Evolutionary conservation across 2,797 vertebrate genomes (phyloP).

Genomic region (Choloepus didactylus): DNA sequence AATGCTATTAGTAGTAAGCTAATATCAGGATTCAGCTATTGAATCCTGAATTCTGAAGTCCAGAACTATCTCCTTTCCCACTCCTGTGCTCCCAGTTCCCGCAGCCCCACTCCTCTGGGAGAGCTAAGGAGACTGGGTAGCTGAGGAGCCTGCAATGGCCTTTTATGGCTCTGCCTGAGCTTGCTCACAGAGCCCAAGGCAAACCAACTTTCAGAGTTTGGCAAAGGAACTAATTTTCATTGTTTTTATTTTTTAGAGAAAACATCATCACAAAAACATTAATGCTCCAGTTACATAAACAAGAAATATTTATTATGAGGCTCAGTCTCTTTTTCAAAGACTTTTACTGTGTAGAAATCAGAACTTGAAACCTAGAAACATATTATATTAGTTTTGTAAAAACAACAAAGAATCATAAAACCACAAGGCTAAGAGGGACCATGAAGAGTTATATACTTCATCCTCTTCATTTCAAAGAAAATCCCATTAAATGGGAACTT

Average conservation of each 20-base stretch:
- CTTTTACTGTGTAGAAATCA: conserved; percentile 49
- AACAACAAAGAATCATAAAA: conserved; percentile 63
- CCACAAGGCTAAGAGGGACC: conserved; percentile 22
- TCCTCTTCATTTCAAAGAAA: conserved; percentile 66
- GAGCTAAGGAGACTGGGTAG: neutral
- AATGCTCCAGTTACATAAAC: conserved; percentile 71
- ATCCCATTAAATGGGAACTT: conserved; percentile 39
- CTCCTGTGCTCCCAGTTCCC: neutral
- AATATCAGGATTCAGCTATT: too few relatives aligned
- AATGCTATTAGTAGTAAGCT: conserved; percentile 9
- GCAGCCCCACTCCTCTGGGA: neutral
- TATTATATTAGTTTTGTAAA: neutral
- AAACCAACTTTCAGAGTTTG: conserved; percentile 68
- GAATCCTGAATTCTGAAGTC: neutral
- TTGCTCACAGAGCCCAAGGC: conserved; percentile 49
- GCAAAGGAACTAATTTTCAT: conserved; percentile 59
- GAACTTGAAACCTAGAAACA: conserved; percentile 63
- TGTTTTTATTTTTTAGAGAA: conserved; percentile 79
- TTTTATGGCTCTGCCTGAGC: conserved; percentile 72
- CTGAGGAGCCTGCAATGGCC: conserved; percentile 58
- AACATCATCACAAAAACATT: conserved; percentile 76
- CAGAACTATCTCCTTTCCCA: neutral
- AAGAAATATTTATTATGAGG: conserved; percentile 57
- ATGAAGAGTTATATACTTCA: conserved; percentile 25
- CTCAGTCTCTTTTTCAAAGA: conserved; percentile 61